Percentiles rank a stretch among this genome's conserved stretches.
Conservation (phyloP, 2,113 vertebrate genomes). For the Actenoides lindsayi region DNA sequence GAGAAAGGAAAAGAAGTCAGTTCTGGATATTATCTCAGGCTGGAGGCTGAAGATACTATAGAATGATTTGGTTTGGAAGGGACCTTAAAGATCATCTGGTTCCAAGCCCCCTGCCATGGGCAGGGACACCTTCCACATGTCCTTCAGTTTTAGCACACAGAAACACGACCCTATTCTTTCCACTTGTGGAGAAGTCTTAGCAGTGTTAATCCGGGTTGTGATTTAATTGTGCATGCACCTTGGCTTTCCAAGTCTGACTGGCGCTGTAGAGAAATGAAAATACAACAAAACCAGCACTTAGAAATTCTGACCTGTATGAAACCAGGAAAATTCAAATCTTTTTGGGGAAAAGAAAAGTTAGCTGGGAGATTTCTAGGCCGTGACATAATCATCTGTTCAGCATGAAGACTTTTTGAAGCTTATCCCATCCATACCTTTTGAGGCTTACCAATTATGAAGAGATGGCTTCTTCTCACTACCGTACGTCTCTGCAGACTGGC, state of each 20-base stretch:
- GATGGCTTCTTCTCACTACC: neutral
- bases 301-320: neutral
- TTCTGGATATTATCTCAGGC: neutral
- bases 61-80: neutral
- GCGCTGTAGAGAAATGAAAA: neutral
- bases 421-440: neutral
- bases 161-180: neutral
- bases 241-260: neutral
- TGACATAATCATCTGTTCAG: conserved; percentile 24
- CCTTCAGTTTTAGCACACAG: neutral
- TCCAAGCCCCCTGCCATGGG: neutral
- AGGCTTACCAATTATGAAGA: conserved; percentile 40
- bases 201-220: neutral
- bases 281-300: neutral
- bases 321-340: conserved; percentile 1
- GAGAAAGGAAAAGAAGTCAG: neutral
- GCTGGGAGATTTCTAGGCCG: conserved; percentile 56
- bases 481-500: neutral
- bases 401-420: conserved; percentile 16
- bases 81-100: neutral
- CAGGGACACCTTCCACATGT: neutral
- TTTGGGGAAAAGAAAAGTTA: neutral
- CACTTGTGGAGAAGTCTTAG: neutral
- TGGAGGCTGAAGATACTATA: neutral
- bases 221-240: neutral